These are phyloP conservation scores for Hexactinellida sp. DNA, from an alignment of 37 sponge, comb jelly and placozoan genomes.

Conservation along the genomic window DNA sequence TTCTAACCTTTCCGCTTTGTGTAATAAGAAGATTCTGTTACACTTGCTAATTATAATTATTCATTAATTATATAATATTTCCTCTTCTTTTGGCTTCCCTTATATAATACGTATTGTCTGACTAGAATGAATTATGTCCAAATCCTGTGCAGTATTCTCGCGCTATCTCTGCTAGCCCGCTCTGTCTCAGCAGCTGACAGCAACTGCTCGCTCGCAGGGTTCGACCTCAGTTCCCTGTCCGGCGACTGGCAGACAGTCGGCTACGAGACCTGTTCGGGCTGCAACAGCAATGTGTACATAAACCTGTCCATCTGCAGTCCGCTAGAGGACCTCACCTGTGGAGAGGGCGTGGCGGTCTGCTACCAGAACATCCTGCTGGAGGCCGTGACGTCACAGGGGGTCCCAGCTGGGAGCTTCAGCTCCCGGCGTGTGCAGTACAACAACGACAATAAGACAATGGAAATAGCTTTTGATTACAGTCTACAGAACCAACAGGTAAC, in stretches of 20 bases:
- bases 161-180: not conserved
- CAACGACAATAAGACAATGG: not conserved
- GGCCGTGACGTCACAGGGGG: not conserved
- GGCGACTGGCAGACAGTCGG: slow-evolving; percentile 5
- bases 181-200: not conserved
- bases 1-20: no score
- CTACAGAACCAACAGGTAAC: not conserved
- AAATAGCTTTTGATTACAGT: not conserved
- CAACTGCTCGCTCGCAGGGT: not conserved
- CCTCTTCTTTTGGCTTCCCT: no score
- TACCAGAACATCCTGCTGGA: not conserved
- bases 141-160: no score
- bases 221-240: not conserved
- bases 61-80: no score
- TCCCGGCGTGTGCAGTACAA: not conserved
- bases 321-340: not conserved
- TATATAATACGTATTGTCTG: not conserved
- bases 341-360: not conserved
- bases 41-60: no score
- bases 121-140: not conserved
- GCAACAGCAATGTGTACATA: not conserved
- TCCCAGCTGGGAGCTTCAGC: not conserved
- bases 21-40: no score
- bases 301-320: not conserved
- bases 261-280: not conserved